Evolutionary conservation across 2,797 vertebrate species (phyloP).

Genomic region (Danio aesculapii): DNA sequence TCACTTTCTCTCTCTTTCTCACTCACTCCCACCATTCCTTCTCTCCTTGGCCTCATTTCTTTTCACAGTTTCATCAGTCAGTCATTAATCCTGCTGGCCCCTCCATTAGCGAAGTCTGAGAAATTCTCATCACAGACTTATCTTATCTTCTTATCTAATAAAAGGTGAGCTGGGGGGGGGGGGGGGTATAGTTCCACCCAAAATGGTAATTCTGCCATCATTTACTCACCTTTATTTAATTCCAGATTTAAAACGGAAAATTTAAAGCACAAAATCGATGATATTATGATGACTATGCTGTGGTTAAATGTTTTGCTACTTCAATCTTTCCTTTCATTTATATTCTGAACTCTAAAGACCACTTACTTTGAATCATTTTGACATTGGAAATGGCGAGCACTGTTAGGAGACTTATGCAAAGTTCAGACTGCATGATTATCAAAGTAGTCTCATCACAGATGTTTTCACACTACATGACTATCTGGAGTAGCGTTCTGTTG

Average conservation of each 20-base stretch:
- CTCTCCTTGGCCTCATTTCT: conserved; percentile 8
- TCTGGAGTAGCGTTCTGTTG: too few relatives aligned
- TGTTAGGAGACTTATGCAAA: too few relatives aligned
- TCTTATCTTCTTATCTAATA: conserved; percentile 13
- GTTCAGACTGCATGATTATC: too few relatives aligned
- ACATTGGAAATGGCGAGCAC: too few relatives aligned
- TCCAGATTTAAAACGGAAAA: too few relatives aligned
- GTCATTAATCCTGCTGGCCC: conserved; percentile 9
- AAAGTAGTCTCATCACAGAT: too few relatives aligned
- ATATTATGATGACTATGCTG: not conserved
- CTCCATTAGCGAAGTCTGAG: conserved; percentile 10
- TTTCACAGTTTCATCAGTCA: conserved; percentile 14
- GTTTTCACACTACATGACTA: too few relatives aligned
- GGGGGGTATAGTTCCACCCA: not conserved
- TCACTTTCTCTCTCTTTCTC: conserved; percentile 30
- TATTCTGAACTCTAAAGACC: too few relatives aligned
- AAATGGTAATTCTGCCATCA: not conserved
- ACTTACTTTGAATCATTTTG: too few relatives aligned
- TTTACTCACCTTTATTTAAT: not conserved
- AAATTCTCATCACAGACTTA: conserved; percentile 9
- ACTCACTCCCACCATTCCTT: conserved; percentile 26
- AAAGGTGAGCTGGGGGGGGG: not conserved
- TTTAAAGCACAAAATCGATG: not conserved
- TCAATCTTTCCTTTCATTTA: too few relatives aligned
- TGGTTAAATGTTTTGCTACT: too few relatives aligned